phyloP scores from a whole-genome alignment of 2,797 vertebrate species.

The Smutsia gigantea region DNA sequence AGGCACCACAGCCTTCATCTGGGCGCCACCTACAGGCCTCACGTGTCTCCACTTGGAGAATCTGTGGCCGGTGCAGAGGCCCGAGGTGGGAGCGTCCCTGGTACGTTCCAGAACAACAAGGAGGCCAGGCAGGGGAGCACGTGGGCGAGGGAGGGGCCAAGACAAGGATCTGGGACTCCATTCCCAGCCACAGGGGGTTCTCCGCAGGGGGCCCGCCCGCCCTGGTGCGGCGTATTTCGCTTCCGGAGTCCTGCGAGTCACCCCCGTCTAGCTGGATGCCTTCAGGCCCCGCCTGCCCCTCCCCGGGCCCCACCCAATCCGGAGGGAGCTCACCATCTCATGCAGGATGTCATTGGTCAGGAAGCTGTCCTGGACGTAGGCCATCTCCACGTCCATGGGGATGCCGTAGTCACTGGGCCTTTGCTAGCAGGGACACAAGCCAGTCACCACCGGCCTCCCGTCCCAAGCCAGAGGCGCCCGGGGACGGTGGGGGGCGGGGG shows the following conservation, averaged over 20 bases:
- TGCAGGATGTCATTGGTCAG: slow-evolving; percentile 96
- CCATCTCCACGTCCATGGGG: slow-evolving; percentile 97
- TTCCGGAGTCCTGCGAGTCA: fast-evolving
- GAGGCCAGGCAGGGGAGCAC: neutral
- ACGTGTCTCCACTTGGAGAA: neutral
- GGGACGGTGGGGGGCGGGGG: no score
- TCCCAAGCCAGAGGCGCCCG: neutral
- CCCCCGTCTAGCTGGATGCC: fast-evolving
- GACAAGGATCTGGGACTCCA: no score
- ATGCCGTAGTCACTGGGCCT: slow-evolving; percentile 96
- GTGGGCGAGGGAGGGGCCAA: fast-evolving
- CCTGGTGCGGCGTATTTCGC: neutral
- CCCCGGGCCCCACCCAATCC: neutral
- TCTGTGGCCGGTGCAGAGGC: neutral
- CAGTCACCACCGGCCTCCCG: neutral
- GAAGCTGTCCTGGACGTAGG: slow-evolving; percentile 97
- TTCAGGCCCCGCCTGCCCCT: fast-evolving
- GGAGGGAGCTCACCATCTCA: slow-evolving; percentile 92
- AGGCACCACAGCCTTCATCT: neutral
- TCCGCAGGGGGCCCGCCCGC: neutral
- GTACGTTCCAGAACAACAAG: neutral
- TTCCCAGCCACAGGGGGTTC: neutral
- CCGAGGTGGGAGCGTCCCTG: neutral
- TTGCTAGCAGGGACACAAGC: slow-evolving; percentile 88
- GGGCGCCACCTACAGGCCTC: neutral